phyloP scores from a whole-genome alignment of 1,140 invertebrate species.

The Diprion similis region DNA sequence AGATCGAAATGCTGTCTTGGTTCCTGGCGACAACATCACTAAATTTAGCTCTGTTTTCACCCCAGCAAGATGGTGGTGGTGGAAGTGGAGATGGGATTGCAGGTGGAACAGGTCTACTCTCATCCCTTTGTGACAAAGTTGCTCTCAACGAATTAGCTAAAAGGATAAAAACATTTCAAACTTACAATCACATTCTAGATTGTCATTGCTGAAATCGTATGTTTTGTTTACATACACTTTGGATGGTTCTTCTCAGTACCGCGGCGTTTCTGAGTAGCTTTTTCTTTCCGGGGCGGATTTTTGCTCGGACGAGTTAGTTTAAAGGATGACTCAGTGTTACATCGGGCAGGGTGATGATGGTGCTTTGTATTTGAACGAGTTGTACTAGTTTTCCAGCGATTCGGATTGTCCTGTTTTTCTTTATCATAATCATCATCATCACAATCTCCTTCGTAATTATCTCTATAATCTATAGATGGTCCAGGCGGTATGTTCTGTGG shows the following conservation, averaged over 20 bases:
- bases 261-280: conserved; percentile 51
- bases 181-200: not conserved
- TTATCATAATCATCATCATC: conserved; percentile 61
- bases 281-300: conserved; percentile 53
- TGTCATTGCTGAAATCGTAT: conserved; percentile 22
- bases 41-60: conserved; percentile 64
- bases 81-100: conserved; percentile 34
- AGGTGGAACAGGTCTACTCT: conserved; percentile 31
- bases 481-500: conserved; percentile 37
- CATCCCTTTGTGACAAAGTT: conserved; percentile 38
- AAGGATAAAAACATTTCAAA: conserved; percentile 8
- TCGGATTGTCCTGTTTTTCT: conserved; percentile 50
- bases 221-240: conserved; percentile 40
- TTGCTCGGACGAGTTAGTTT: conserved; percentile 49
- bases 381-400: conserved; percentile 55
- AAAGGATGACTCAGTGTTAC: conserved; percentile 41
- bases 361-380: conserved; percentile 45
- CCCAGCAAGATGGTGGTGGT: conserved; percentile 57
- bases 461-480: conserved; percentile 52
- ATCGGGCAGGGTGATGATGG: conserved; percentile 42
- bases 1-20: conserved; percentile 45
- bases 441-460: conserved; percentile 60
- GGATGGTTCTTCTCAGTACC: conserved; percentile 45
- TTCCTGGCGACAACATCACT: conserved; percentile 66
- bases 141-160: conserved; percentile 31